A percentile compares a stretch with the other conserved stretches of the same genome.
Conservation (phyloP, 2,113 vertebrate species). For the Colinus virginianus region DNA sequence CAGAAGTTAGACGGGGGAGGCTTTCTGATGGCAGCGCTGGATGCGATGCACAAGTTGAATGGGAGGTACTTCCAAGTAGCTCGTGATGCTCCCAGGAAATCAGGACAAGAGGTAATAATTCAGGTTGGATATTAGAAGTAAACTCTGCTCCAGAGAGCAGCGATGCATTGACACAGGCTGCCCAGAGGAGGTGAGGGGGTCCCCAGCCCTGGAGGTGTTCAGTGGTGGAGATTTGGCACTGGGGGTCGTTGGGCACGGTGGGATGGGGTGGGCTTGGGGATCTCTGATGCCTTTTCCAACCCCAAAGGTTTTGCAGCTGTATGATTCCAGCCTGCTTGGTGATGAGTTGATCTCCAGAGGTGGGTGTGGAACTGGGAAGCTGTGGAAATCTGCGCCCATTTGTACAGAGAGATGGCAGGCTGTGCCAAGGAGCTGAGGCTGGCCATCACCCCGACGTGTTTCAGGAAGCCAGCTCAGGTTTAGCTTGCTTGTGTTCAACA, state of each 20-base stretch:
- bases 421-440: neutral
- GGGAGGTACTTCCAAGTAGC: neutral
- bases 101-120: too few species aligned
- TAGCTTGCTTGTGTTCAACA: neutral
- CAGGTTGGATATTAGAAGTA: too few species aligned
- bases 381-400: neutral
- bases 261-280: too few species aligned
- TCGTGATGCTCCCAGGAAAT: too few species aligned
- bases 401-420: fast-evolving
- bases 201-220: too few species aligned
- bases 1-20: neutral
- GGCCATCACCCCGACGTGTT: neutral
- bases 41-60: neutral
- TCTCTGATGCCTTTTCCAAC: too few species aligned
- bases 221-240: too few species aligned
- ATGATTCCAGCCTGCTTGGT: neutral
- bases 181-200: too few species aligned
- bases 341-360: neutral
- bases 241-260: too few species aligned
- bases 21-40: neutral
- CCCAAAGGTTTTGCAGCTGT: too few species aligned
- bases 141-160: too few species aligned
- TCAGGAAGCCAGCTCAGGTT: neutral
- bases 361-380: neutral
- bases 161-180: too few species aligned